These are phyloP conservation scores for Poecilus cupreus DNA, from an alignment of 2,888 invertebrate species.

Conservation along the genomic window DNA sequence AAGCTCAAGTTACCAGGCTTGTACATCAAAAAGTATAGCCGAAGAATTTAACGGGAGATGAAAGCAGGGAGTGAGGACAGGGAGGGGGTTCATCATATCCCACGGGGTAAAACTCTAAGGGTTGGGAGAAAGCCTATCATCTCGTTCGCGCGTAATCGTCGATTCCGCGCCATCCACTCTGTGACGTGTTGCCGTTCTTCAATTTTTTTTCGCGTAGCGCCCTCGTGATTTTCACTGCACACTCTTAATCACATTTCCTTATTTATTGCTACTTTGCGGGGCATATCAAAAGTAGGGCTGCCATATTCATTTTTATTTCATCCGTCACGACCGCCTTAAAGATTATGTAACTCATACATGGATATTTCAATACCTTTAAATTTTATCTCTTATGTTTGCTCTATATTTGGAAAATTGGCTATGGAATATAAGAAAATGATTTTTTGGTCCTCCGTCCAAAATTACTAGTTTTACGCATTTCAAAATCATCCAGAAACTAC, in stretches of 20 bases:
- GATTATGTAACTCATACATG: neutral
- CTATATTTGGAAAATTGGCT: too few species aligned
- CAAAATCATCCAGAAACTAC: too few species aligned
- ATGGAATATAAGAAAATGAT: too few species aligned
- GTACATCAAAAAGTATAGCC: slow-evolving; percentile 19
- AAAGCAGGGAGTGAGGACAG: neutral
- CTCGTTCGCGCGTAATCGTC: slow-evolving; percentile 50
- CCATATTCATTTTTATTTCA: slow-evolving; percentile 29
- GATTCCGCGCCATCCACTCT: slow-evolving; percentile 47
- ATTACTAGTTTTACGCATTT: too few species aligned
- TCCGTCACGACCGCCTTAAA: neutral
- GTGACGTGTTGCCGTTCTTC: slow-evolving; percentile 30
- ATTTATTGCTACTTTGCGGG: slow-evolving; percentile 49
- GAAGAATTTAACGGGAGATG: slow-evolving; percentile 5
- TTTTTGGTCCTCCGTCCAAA: too few species aligned
- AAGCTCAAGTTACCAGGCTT: neutral
- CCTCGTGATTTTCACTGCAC: slow-evolving; percentile 30
- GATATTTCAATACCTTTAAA: too few species aligned
- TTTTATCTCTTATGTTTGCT: neutral
- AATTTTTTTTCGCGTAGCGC: slow-evolving; percentile 20
- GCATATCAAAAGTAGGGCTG: slow-evolving; percentile 29
- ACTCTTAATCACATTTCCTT: slow-evolving; percentile 52
- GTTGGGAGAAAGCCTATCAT: slow-evolving; percentile 39
- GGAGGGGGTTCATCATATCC: slow-evolving; percentile 19
- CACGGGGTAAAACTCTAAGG: neutral